Percentiles rank a stretch among this genome's conserved stretches.
These are phyloP conservation scores for Aphelocoma californica DNA, from an alignment of 2,797 vertebrate genomes.

Conservation along the genomic window DNA sequence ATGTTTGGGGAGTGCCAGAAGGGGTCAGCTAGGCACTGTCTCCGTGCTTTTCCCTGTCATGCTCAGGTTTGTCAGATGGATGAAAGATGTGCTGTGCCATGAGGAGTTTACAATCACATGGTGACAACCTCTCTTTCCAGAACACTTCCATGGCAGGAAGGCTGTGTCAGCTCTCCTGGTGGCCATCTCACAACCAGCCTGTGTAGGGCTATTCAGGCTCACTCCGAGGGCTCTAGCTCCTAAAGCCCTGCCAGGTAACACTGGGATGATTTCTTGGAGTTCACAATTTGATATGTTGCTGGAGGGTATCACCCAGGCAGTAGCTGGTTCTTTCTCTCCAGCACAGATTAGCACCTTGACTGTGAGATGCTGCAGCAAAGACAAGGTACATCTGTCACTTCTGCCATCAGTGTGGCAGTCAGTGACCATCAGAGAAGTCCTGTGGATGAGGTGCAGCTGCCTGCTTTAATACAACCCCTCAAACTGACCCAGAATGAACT, in stretches of 20 bases:
- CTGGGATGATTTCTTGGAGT: background rate
- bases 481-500: background rate
- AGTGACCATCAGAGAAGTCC: background rate
- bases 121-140: background rate
- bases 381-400: background rate
- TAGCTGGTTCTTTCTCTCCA: background rate
- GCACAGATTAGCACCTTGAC: background rate
- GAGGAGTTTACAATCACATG: background rate
- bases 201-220: background rate
- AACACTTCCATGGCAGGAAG: background rate
- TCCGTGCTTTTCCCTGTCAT: background rate
- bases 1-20: background rate
- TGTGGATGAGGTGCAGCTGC: background rate
- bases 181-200: background rate
- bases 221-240: background rate
- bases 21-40: background rate
- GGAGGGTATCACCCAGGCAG: background rate
- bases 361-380: background rate
- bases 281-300: rapidly evolving
- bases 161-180: background rate
- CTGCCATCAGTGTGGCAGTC: background rate
- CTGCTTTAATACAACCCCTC: background rate
- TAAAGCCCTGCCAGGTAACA: background rate
- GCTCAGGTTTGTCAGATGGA: background rate
- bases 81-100: background rate